Evolutionary conservation across 2,888 invertebrate genomes (phyloP), one percentile per base, ranked within the genome.

Genomic region (Opisthograptis luteolata): DNA sequence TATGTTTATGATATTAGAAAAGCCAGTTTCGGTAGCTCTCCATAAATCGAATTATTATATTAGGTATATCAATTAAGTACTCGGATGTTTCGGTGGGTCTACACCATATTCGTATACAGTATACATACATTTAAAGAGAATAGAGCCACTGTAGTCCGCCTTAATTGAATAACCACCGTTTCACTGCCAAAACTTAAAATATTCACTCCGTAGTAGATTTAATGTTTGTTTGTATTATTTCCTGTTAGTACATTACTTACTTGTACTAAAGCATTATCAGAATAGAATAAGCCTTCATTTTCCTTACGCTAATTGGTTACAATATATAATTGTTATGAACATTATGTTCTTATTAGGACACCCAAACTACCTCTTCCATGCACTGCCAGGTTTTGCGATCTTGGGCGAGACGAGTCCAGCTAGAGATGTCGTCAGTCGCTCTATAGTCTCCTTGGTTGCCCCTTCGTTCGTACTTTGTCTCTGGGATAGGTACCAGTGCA

Each of bases 21-120:
- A 60, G 37, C 55, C 15, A 49, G 47, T 60, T 64, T 59, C 28
- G 44, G 42, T 55, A 62, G 9, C 15, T 15, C 57, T 59, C 61
- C 49, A 64, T 58, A 52, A 52, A 57, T 41, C 44, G 45, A 59
- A 44, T 55, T 34, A 47, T 45, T 57, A 43, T 36, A 17, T 17
- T 24, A 24, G 2, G 1, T n/a, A 25, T 25, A 31, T 12, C n/a
- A 39, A 27, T 8, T n/a, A n/a, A n/a, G n/a, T 36, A 14, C 28
- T 28, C 10, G 30, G 15, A 12, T 35, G 36, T 41, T 66, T 36
- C 2, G 36, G 12, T 62, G 42, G 47, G 62, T 66, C 34, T 54
- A 41, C 48, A 36, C 34, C 13, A 43, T 27, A 13, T 27, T 25
- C 10, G 10, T 25, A n/a, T 20, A 20, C 20, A 6, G 20, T 7